A percentile compares a stretch with the other conserved stretches of the same genome.
phyloP scores from a whole-genome alignment of 2,797 vertebrate genomes.

The Gephyroberyx darwinii region DNA sequence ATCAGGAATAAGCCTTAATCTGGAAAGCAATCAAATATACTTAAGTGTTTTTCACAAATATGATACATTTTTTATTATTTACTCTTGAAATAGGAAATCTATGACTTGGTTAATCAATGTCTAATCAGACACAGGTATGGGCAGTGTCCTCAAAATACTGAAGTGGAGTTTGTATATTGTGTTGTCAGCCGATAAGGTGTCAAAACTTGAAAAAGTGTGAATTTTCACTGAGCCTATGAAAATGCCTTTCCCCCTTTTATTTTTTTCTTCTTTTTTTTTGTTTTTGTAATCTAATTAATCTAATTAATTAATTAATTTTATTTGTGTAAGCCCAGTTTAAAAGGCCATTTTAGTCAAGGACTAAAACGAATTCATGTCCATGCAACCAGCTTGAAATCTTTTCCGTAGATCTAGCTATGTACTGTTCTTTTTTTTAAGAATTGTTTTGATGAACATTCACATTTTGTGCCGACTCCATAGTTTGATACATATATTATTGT shows the following conservation, averaged over 20 bases:
- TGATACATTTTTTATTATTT: background rate
- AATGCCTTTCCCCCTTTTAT: background rate
- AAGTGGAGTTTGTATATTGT: background rate
- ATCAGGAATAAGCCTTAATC: constrained; percentile 29
- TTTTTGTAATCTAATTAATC: background rate
- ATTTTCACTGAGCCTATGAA: background rate
- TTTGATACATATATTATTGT: background rate
- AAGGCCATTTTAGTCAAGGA: background rate
- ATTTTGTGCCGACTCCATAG: background rate
- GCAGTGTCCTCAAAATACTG: background rate
- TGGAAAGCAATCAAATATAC: background rate
- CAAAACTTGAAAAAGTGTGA: background rate
- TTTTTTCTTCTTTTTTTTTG: background rate
- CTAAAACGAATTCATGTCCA: background rate
- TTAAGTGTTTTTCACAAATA: constrained; percentile 1
- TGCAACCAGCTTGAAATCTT: background rate
- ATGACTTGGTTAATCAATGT: too few relatives aligned
- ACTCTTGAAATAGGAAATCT: background rate
- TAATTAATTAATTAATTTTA: too few relatives aligned
- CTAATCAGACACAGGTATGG: background rate
- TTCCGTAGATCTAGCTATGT: background rate
- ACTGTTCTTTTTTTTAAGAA: background rate
- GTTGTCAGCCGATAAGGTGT: background rate
- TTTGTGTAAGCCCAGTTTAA: constrained; percentile 1
- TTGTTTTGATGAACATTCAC: background rate